Conservation (phyloP, 2,797 vertebrate species). For the Aldrovandia affinis region DNA sequence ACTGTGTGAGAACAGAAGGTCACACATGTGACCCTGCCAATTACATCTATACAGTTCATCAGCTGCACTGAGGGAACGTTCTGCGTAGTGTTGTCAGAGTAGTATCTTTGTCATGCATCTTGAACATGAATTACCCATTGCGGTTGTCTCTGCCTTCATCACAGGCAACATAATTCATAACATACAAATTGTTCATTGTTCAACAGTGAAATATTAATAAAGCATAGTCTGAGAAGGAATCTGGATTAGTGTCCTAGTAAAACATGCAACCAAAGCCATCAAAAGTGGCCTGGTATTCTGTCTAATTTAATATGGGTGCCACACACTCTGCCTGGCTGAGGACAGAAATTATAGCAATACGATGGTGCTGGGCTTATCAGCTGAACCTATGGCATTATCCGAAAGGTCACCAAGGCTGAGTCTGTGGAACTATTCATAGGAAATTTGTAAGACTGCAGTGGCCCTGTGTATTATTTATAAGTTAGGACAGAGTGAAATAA, state of each 20-base stretch:
- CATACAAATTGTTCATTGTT: slow-evolving; percentile 40
- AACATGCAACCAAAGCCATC: slow-evolving; percentile 39
- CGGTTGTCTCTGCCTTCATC: neutral
- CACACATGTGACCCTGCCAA: neutral
- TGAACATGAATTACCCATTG: slow-evolving; percentile 8
- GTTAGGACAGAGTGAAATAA: slow-evolving; percentile 25
- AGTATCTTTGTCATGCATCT: slow-evolving; percentile 19
- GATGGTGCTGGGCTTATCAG: slow-evolving; percentile 22
- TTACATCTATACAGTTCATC: neutral
- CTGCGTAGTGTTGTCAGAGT: slow-evolving; percentile 31
- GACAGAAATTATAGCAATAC: slow-evolving; percentile 15
- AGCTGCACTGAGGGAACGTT: slow-evolving; percentile 15
- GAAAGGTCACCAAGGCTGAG: slow-evolving; percentile 46
- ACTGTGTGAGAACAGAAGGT: too few species aligned
- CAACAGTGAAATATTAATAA: slow-evolving; percentile 54
- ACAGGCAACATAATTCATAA: slow-evolving; percentile 28
- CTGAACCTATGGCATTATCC: slow-evolving; percentile 23
- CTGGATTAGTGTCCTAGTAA: slow-evolving; percentile 40
- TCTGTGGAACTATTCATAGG: slow-evolving; percentile 38
- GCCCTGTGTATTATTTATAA: slow-evolving; percentile 29
- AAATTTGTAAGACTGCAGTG: slow-evolving; percentile 10
- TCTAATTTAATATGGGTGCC: slow-evolving; percentile 41
- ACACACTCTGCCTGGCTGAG: slow-evolving; percentile 8
- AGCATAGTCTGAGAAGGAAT: slow-evolving; percentile 35
- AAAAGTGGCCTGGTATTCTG: slow-evolving; percentile 39